Conservation (phyloP, 92 coral and sea anemone species). For the Scolanthus callimorphus region DNA sequence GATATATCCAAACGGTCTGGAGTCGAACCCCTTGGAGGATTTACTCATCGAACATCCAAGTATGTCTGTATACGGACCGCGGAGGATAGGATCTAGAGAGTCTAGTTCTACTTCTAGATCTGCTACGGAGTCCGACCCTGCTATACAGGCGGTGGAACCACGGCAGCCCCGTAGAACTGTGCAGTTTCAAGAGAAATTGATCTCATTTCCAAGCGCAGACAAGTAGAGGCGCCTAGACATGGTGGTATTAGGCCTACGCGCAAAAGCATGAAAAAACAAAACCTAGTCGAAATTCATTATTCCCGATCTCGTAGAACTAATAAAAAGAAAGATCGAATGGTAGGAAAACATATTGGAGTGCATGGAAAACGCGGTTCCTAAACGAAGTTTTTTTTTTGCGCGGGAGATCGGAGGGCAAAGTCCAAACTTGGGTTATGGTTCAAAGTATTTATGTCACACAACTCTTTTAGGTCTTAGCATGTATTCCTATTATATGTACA, state of each 20-base stretch:
- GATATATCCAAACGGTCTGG: slow-evolving; percentile 61
- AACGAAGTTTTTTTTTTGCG: too few species aligned
- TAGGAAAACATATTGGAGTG: slow-evolving; percentile 86
- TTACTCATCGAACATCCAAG: slow-evolving; percentile 95
- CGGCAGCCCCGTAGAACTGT: slow-evolving; percentile 71
- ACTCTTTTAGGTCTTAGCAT: too few species aligned
- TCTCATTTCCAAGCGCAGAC: slow-evolving; percentile 61
- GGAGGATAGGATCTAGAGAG: slow-evolving; percentile 28
- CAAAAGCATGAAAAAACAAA: slow-evolving; percentile 74
- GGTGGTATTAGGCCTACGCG: slow-evolving; percentile 47
- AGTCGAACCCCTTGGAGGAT: slow-evolving; percentile 94
- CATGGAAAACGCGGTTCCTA: slow-evolving; percentile 85
- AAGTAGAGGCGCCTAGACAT: slow-evolving; percentile 67
- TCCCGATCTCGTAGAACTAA: slow-evolving; percentile 78
- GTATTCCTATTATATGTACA: too few species aligned
- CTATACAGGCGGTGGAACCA: slow-evolving; percentile 44
- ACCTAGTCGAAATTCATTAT: slow-evolving; percentile 76
- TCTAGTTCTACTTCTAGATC: slow-evolving; percentile 50
- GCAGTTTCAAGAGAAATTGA: slow-evolving; percentile 79
- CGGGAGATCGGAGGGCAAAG: too few species aligned
- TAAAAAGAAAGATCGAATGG: slow-evolving; percentile 90
- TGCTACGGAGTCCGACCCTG: slow-evolving; percentile 31
- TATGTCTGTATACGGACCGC: slow-evolving; percentile 98
- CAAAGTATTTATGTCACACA: too few species aligned
- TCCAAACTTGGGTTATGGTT: too few species aligned